A percentile compares a stretch with the other conserved stretches of the same genome.
phyloP scores from a whole-genome alignment of 2,888 invertebrate species.

The Gnatocerus cornutus region DNA sequence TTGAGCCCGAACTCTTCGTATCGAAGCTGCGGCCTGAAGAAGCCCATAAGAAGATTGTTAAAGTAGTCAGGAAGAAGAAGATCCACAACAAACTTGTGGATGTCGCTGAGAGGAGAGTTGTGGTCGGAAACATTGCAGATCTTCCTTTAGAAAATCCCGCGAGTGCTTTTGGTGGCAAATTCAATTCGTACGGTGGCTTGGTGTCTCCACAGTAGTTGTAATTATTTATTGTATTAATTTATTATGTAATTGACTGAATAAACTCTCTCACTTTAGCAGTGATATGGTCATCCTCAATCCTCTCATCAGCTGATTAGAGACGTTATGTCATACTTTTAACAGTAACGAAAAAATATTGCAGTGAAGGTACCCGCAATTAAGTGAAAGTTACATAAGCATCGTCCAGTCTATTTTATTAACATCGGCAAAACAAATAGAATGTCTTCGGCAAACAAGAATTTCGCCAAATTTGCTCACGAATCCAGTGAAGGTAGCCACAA shows the following conservation, averaged over 20 bases:
- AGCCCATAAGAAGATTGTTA: not conserved
- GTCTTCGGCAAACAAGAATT: slow-evolving; percentile 10
- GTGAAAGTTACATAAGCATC: slow-evolving; percentile 32
- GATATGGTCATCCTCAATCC: slow-evolving; percentile 1
- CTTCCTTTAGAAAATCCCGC: slow-evolving; percentile 1
- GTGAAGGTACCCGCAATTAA: slow-evolving; percentile 35
- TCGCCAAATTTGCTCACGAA: not conserved
- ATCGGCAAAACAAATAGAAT: slow-evolving; percentile 31
- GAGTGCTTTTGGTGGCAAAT: not conserved
- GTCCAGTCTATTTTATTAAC: slow-evolving; percentile 26
- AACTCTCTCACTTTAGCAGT: slow-evolving; percentile 1
- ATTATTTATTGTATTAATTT: not conserved
- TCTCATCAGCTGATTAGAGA: slow-evolving; percentile 26
- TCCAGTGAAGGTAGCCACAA: not conserved
- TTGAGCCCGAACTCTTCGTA: not conserved
- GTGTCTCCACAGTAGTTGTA: not conserved
- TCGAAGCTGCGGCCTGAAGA: too few species aligned
- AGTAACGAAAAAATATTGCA: slow-evolving; percentile 26
- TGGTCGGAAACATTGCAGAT: slow-evolving; percentile 7
- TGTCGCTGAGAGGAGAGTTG: not conserved
- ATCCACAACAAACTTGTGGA: not conserved
- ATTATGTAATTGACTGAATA: not conserved
- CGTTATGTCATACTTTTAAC: slow-evolving; percentile 30
- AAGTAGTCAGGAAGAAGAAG: slow-evolving; percentile 6
- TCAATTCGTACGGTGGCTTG: slow-evolving; percentile 5